A percentile compares a stretch with the other conserved stretches of the same genome.
These are phyloP conservation scores for Eptesicus fuscus DNA, from an alignment of 2,113 vertebrate genomes.

Conservation along the genomic window DNA sequence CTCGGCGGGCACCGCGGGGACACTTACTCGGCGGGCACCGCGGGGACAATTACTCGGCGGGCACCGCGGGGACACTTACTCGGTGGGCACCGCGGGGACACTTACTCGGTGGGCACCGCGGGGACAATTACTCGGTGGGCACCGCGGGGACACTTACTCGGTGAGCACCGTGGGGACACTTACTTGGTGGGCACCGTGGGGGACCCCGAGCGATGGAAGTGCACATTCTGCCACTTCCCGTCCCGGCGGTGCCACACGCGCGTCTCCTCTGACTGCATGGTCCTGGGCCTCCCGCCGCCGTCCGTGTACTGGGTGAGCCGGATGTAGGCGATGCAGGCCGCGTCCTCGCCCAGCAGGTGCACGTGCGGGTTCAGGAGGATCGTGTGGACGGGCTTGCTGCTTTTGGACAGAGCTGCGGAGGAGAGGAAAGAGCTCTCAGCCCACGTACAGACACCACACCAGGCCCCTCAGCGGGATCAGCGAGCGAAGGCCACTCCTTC, in stretches of 20 bases:
- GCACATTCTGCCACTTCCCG: slow-evolving; percentile 97
- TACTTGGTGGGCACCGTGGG: slow-evolving; percentile 94
- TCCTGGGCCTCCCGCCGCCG: slow-evolving; percentile 89
- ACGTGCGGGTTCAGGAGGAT: slow-evolving; percentile 97
- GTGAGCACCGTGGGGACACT: no score
- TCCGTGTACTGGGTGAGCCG: slow-evolving; percentile 97
- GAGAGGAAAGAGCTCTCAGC: neutral
- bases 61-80: no score
- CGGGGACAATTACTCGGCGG: slow-evolving; percentile 71
- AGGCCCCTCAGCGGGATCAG: neutral
- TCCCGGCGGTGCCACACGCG: slow-evolving; percentile 98
- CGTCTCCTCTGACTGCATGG: slow-evolving; percentile 97
- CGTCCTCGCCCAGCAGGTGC: slow-evolving; percentile 96
- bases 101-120: slow-evolving; percentile 88
- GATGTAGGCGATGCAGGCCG: slow-evolving; percentile 96
- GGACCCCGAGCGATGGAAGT: slow-evolving; percentile 97
- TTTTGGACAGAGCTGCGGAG: slow-evolving; percentile 90
- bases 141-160: no score
- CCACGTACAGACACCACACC: fast-evolving
- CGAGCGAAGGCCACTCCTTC: neutral
- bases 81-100: no score
- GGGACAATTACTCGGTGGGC: slow-evolving; percentile 27
- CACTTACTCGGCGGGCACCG: slow-evolving; percentile 91
- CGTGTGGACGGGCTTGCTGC: slow-evolving; percentile 93
- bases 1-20: no score